These are phyloP conservation scores for Agrypnia vestita DNA, from an alignment of 1,140 invertebrate genomes.

Conservation along the genomic window DNA sequence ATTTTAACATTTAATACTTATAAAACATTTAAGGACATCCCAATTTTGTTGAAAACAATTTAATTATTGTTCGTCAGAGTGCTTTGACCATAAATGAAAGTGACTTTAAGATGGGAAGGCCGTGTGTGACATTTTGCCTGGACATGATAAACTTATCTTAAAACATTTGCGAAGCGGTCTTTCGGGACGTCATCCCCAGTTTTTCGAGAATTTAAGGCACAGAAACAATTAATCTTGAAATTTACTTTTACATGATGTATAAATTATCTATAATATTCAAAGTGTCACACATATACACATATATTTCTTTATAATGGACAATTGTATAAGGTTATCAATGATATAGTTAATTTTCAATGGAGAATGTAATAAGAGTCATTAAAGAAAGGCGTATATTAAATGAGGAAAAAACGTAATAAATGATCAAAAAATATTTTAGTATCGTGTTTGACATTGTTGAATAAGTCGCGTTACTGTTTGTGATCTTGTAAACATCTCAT, in stretches of 20 bases:
- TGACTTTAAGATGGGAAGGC: constrained; percentile 10
- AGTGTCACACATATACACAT: constrained; percentile 47
- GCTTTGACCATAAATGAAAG: constrained; percentile 37
- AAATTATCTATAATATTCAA: constrained; percentile 45
- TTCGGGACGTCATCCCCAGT: constrained; percentile 33
- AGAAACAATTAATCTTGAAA: constrained; percentile 34
- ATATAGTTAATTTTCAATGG: constrained; percentile 26
- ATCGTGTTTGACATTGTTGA: constrained; percentile 51
- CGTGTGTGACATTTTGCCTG: constrained; percentile 6
- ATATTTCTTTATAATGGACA: constrained; percentile 53
- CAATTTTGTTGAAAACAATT: constrained; percentile 38
- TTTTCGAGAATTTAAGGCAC: constrained; percentile 38
- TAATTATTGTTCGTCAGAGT: constrained; percentile 28
- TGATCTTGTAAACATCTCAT: constrained; percentile 48
- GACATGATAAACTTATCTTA: not conserved
- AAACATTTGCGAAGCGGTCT: constrained; percentile 33
- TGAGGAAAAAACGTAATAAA: constrained; percentile 43
- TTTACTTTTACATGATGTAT: constrained; percentile 43
- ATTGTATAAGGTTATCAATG: constrained; percentile 38
- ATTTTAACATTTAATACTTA: constrained; percentile 41
- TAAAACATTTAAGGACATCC: constrained; percentile 33
- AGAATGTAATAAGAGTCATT: constrained; percentile 35
- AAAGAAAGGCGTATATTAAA: constrained; percentile 38
- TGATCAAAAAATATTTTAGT: constrained; percentile 54
- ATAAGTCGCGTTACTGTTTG: constrained; percentile 48